Evolutionary conservation across 1,140 invertebrate species (phyloP).

Genomic region (Acromyrmex echinatior): DNA sequence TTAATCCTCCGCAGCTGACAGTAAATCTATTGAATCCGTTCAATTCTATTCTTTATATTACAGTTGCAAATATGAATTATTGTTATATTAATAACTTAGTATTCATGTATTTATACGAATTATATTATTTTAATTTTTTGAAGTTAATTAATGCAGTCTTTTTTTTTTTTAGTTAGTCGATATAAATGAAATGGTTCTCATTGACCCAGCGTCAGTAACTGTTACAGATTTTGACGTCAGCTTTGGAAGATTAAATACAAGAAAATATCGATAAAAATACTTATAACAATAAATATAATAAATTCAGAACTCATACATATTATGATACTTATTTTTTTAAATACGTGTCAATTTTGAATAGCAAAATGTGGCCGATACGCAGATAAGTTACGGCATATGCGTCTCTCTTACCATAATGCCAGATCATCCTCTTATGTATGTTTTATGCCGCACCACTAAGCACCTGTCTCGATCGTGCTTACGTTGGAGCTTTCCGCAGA

Average conservation of each 20-base stretch:
- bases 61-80: too few species aligned
- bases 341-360: neutral
- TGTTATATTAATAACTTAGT: too few species aligned
- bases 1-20: neutral
- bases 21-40: too few species aligned
- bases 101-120: too few species aligned
- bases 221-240: too few species aligned
- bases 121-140: too few species aligned
- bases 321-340: neutral
- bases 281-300: neutral
- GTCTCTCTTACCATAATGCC: constrained; percentile 69
- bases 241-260: neutral
- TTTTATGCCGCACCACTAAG: constrained; percentile 61
- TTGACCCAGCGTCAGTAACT: too few species aligned
- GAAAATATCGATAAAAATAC: neutral
- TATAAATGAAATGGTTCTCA: too few species aligned
- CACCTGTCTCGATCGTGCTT: constrained; percentile 42
- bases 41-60: too few species aligned
- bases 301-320: neutral
- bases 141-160: too few species aligned
- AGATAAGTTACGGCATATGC: constrained; percentile 7
- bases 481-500: constrained; percentile 27
- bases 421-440: constrained; percentile 72
- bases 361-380: neutral
- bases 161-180: too few species aligned